phyloP scores from a whole-genome alignment of 2,113 vertebrate species.

The Ciconia maguari region DNA sequence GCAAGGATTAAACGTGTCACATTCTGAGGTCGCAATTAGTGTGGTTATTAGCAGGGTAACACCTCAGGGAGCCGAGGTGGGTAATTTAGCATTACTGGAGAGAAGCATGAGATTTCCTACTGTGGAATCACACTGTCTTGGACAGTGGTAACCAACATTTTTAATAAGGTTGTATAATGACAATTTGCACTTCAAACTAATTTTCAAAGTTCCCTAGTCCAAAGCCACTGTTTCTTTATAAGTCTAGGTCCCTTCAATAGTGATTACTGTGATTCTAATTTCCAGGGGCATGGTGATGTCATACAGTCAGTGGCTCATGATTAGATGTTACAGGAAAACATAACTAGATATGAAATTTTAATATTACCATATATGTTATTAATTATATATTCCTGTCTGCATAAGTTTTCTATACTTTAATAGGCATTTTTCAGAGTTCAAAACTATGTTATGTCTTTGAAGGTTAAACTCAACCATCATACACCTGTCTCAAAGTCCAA shows the following conservation, averaged over 20 bases:
- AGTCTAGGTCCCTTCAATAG: not conserved
- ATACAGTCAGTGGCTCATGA: not conserved
- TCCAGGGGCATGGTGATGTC: not conserved
- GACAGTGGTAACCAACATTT: not conserved
- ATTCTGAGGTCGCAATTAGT: not conserved
- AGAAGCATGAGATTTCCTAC: not conserved
- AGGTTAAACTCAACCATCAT: not conserved
- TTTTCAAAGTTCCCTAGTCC: not conserved
- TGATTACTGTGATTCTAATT: not conserved
- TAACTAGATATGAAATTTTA: not conserved
- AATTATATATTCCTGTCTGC: not conserved
- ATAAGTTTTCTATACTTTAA: not conserved
- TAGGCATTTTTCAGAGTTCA: not conserved
- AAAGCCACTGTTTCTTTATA: not conserved
- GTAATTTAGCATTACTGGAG: not conserved
- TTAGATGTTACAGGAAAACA: not conserved
- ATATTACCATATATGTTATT: not conserved
- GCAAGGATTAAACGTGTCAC: not conserved
- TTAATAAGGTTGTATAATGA: not conserved
- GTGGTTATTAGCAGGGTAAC: not conserved
- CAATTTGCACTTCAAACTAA: not conserved
- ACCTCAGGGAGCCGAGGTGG: not conserved
- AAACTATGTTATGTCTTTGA: not conserved
- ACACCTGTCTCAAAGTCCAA: not conserved
- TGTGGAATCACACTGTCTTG: not conserved